Percentiles rank a stretch among this genome's conserved stretches.
Conservation (phyloP, 2,797 vertebrate genomes). For the Pipistrellus pygmaeus region DNA sequence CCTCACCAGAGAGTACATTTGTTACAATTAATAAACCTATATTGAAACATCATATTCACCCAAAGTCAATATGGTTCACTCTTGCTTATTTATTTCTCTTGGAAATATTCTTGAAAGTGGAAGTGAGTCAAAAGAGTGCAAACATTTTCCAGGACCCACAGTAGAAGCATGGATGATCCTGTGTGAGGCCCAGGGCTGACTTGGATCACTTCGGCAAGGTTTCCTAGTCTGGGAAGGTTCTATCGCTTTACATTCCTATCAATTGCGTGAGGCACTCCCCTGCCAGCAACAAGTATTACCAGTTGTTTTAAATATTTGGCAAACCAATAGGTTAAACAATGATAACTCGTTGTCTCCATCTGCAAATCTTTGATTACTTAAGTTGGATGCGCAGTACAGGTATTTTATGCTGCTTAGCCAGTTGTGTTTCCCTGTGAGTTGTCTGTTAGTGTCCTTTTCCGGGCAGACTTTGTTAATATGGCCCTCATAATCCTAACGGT, state of each 20-base stretch:
- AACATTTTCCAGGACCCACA: neutral
- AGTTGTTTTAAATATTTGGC: conserved; percentile 16
- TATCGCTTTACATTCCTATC: conserved; percentile 8
- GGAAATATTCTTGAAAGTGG: conserved; percentile 40
- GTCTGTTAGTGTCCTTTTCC: conserved; percentile 2
- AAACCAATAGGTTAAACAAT: conserved; percentile 49
- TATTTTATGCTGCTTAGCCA: conserved; percentile 15
- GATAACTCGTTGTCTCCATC: conserved; percentile 10
- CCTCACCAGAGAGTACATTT: neutral
- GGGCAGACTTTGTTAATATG: conserved; percentile 10
- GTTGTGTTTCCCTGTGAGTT: conserved; percentile 13
- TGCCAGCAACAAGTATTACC: conserved; percentile 8
- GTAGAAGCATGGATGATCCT: no score
- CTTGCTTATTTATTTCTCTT: neutral
- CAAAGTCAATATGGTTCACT: neutral
- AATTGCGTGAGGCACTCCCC: conserved; percentile 1
- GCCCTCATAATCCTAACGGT: neutral
- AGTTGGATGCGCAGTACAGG: neutral
- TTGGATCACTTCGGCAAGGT: no score
- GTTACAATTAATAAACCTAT: neutral
- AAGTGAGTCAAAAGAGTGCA: conserved; percentile 28
- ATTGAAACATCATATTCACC: neutral
- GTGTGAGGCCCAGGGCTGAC: no score
- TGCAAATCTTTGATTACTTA: conserved; percentile 31
- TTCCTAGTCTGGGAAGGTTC: neutral